Conservation (phyloP, 2,797 vertebrate species). For the Acrocephalus scirpaceus region DNA sequence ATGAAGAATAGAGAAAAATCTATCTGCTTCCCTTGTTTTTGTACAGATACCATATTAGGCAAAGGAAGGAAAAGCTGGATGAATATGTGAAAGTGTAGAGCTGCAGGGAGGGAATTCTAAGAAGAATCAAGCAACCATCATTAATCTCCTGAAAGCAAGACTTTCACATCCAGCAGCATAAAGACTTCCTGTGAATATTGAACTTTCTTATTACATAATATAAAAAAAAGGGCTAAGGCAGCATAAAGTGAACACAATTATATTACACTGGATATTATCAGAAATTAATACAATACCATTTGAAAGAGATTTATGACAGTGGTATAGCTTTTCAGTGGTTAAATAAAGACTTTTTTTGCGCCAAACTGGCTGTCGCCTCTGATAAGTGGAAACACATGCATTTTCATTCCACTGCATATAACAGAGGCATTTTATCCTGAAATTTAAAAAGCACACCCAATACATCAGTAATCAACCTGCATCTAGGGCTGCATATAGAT, state of each 20-base stretch:
- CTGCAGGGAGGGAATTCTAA: neutral
- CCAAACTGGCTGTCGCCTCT: slow-evolving; percentile 24
- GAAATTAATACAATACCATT: slow-evolving; percentile 72
- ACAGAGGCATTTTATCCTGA: slow-evolving; percentile 19
- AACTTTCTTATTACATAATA: slow-evolving; percentile 16
- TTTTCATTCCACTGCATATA: slow-evolving; percentile 30
- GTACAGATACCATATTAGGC: neutral
- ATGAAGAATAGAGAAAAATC: neutral
- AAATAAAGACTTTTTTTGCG: slow-evolving; percentile 21
- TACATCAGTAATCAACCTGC: slow-evolving; percentile 35
- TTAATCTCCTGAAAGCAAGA: slow-evolving; percentile 63
- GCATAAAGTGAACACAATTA: slow-evolving; percentile 49
- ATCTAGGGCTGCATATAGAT: slow-evolving; percentile 14
- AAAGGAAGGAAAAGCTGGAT: neutral
- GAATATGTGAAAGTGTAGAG: neutral
- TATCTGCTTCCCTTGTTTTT: neutral
- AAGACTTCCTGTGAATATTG: slow-evolving; percentile 48
- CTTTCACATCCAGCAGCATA: slow-evolving; percentile 28
- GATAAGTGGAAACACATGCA: slow-evolving; percentile 47
- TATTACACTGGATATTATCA: slow-evolving; percentile 53
- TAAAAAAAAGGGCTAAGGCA: slow-evolving; percentile 28
- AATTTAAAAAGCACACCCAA: slow-evolving; percentile 42
- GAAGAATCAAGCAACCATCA: slow-evolving; percentile 34
- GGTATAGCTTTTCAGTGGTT: slow-evolving; percentile 10
- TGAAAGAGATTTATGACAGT: slow-evolving; percentile 62